Percentiles rank a stretch among this genome's conserved stretches.
These are phyloP conservation scores for Matsumyia berberina DNA, from an alignment of 2,888 invertebrate genomes.

Conservation along the genomic window DNA sequence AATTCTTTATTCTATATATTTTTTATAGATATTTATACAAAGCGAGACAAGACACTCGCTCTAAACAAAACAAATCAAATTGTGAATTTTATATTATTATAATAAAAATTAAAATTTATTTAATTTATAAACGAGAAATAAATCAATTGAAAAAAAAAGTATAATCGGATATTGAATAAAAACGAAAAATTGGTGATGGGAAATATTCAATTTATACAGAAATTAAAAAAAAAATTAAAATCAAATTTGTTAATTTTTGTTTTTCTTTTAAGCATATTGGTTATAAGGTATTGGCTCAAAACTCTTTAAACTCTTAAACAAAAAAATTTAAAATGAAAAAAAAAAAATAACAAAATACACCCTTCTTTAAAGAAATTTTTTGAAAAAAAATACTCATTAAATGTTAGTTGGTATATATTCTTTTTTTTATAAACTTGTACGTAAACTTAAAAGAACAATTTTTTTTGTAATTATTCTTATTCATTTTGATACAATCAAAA, in stretches of 20 bases:
- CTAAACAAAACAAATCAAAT: constrained; percentile 65
- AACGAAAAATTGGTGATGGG: constrained; percentile 71
- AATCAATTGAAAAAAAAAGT: constrained; percentile 63
- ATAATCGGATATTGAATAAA: constrained; percentile 66
- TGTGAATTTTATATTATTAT: constrained; percentile 61
- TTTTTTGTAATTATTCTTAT: constrained; percentile 46
- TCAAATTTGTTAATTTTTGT: constrained; percentile 44
- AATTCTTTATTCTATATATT: constrained; percentile 33
- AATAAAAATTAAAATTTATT: constrained; percentile 56
- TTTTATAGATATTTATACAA: constrained; percentile 57
- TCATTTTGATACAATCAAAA: constrained; percentile 42
- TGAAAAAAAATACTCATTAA: constrained; percentile 75
- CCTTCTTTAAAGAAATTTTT: constrained; percentile 40
- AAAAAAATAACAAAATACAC: constrained; percentile 52
- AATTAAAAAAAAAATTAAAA: constrained; percentile 43
- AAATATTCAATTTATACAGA: constrained; percentile 56
- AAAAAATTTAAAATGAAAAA: constrained; percentile 50
- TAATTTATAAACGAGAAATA: constrained; percentile 70
- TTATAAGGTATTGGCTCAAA: constrained; percentile 70
- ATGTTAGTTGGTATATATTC: constrained; percentile 59
- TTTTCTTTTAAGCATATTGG: constrained; percentile 66
- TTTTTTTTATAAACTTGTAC: constrained; percentile 62
- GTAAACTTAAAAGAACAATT: constrained; percentile 18
- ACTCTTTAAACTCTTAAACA: constrained; percentile 45
- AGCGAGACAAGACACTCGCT: constrained; percentile 72